Conservation (phyloP, 2,888 invertebrate species). For the Chironomus tentans region DNA sequence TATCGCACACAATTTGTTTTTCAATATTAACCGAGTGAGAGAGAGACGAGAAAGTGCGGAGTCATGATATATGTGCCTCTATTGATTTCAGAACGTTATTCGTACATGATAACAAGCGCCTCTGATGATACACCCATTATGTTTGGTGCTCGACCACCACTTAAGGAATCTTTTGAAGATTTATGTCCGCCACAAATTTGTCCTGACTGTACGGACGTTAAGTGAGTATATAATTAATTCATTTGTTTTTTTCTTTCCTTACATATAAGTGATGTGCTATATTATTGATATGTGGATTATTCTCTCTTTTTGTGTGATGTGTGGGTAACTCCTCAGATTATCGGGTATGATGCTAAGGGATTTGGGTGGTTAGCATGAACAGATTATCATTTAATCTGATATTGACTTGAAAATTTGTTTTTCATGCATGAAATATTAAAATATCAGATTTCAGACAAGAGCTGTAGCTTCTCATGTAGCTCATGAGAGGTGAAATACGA, state of each 20-base stretch:
- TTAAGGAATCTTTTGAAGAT: slow-evolving; percentile 48
- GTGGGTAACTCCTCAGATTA: too few species aligned
- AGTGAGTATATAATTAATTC: slow-evolving; percentile 33
- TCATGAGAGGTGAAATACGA: too few species aligned
- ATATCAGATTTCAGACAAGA: too few species aligned
- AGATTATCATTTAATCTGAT: too few species aligned
- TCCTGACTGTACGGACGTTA: slow-evolving; percentile 50
- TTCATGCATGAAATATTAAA: too few species aligned
- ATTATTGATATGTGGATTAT: not conserved
- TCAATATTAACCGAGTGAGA: not conserved
- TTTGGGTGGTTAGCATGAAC: too few species aligned
- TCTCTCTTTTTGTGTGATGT: not conserved
- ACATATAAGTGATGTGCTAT: not conserved
- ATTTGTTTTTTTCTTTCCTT: slow-evolving; percentile 30
- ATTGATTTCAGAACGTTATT: slow-evolving; percentile 41
- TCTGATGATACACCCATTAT: slow-evolving; percentile 41
- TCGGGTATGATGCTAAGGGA: too few species aligned
- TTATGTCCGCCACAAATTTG: slow-evolving; percentile 55
- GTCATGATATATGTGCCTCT: not conserved
- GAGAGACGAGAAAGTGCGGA: not conserved
- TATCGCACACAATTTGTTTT: slow-evolving; percentile 20
- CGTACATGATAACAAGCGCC: slow-evolving; percentile 42
- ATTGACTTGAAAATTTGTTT: too few species aligned
- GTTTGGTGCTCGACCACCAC: slow-evolving; percentile 54
- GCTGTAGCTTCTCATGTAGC: too few species aligned